Conservation (phyloP, 2,797 vertebrate species). For the Schizopygopsis pylzovi region DNA sequence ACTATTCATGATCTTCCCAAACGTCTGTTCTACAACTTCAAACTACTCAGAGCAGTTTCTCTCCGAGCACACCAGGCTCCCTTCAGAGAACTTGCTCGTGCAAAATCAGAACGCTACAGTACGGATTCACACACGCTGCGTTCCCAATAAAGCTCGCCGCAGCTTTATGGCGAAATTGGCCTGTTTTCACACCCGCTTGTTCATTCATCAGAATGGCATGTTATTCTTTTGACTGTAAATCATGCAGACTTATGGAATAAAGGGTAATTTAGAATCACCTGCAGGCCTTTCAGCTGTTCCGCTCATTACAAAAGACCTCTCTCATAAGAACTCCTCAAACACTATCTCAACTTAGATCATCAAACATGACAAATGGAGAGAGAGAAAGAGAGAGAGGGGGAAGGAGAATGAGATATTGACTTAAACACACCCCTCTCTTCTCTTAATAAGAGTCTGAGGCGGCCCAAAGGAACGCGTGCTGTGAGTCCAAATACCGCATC, state of each 20-base stretch:
- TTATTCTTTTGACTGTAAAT: constrained; percentile 53
- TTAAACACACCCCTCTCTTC: constrained; percentile 54
- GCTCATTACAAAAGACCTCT: constrained; percentile 50
- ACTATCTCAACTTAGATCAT: constrained; percentile 47
- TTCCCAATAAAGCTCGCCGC: constrained; percentile 9
- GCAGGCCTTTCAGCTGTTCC: constrained; percentile 42
- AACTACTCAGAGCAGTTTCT: constrained; percentile 42
- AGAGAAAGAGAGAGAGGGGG: constrained; percentile 10
- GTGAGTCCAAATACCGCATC: constrained; percentile 70
- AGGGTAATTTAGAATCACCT: constrained; percentile 43
- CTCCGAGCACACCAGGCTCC: background rate
- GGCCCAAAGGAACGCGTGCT: constrained; percentile 64
- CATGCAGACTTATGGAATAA: constrained; percentile 42
- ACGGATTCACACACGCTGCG: constrained; percentile 6
- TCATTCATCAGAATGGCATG: constrained; percentile 47
- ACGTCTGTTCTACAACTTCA: constrained; percentile 48
- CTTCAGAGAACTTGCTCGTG: constrained; percentile 9
- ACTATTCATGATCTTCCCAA: constrained; percentile 72
- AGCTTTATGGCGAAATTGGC: constrained; percentile 11
- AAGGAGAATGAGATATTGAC: constrained; percentile 26
- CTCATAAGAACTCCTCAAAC: constrained; percentile 47
- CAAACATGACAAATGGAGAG: constrained; percentile 51
- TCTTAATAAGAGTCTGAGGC: constrained; percentile 68
- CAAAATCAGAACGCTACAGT: background rate
- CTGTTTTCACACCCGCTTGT: constrained; percentile 36